These are phyloP conservation scores for Azemiops feae DNA, from an alignment of 2,113 vertebrate genomes.

Conservation along the genomic window DNA sequence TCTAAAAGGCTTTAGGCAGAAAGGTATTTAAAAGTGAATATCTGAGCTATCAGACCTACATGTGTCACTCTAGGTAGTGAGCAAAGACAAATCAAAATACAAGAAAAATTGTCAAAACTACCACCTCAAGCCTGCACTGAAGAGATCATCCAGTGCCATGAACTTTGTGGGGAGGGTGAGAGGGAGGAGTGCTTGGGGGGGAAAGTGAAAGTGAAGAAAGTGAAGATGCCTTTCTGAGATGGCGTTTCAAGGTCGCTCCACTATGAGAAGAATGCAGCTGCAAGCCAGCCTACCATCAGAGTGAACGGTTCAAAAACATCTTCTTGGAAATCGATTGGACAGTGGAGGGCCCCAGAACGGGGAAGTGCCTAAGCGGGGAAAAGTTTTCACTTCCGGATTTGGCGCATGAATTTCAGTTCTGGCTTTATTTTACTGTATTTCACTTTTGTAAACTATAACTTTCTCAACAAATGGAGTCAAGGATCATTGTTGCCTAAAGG, in stretches of 20 bases:
- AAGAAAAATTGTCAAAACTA: neutral
- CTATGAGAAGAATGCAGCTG: neutral
- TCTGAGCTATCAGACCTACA: neutral
- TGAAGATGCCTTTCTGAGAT: neutral
- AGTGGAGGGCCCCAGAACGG: neutral
- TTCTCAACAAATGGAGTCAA: too few relatives aligned
- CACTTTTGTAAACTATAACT: too few relatives aligned
- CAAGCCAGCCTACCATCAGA: neutral
- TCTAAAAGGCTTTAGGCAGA: neutral
- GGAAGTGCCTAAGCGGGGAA: neutral
- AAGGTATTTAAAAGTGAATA: neutral
- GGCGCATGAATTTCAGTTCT: too few relatives aligned
- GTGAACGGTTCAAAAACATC: neutral
- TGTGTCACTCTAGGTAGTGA: neutral
- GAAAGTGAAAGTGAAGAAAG: neutral
- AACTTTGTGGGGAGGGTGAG: neutral
- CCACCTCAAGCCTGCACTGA: neutral
- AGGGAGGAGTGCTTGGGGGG: neutral
- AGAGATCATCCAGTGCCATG: neutral
- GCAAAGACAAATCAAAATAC: neutral
- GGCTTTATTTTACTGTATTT: too few relatives aligned
- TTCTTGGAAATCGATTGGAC: neutral
- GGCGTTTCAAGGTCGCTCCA: fast-evolving
- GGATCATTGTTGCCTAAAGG: too few relatives aligned
- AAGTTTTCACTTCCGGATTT: too few relatives aligned